Conservation (phyloP, 2,113 vertebrate genomes). For the Scophthalmus maximus region DNA sequence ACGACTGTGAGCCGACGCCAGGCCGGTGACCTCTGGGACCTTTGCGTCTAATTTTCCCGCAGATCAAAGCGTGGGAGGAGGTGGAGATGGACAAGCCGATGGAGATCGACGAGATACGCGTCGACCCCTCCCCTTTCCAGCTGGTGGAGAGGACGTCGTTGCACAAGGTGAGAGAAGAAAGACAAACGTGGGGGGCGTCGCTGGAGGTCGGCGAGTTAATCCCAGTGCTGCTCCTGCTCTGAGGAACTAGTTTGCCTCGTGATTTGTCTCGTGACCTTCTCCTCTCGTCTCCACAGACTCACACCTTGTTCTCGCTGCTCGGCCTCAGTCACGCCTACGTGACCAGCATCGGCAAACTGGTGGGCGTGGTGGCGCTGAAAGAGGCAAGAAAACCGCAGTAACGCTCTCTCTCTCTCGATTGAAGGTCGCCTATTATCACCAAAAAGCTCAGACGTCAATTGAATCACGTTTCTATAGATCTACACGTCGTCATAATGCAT, state of each 20-base stretch:
- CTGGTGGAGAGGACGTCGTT: conserved; percentile 94
- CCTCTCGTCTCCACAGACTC: conserved; percentile 82
- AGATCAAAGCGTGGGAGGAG: conserved; percentile 94
- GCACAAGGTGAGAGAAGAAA: conserved; percentile 86
- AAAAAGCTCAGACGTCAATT: not conserved
- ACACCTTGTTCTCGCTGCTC: conserved; percentile 93
- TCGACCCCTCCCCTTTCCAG: conserved; percentile 95
- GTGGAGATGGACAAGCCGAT: conserved; percentile 88
- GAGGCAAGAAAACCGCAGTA: conserved; percentile 83
- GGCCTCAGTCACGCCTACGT: conserved; percentile 93
- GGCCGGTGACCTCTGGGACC: conserved; percentile 7
- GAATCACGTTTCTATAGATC: not conserved
- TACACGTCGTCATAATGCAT: no score
- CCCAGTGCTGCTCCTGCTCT: no score
- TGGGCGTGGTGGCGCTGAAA: conserved; percentile 91
- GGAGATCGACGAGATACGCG: conserved; percentile 89
- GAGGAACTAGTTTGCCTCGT: not conserved
- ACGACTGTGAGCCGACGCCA: not conserved
- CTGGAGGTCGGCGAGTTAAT: no score
- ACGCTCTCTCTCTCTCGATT: not conserved
- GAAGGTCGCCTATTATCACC: not conserved
- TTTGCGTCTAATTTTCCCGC: conserved; percentile 43
- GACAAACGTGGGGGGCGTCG: not conserved
- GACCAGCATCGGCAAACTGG: conserved; percentile 94
- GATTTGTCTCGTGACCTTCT: conserved; percentile 25